Evolutionary conservation across 2,888 invertebrate genomes (phyloP), one percentile per base, ranked within the genome.

Genomic region (Amblyjoppa fuscipennis): DNA sequence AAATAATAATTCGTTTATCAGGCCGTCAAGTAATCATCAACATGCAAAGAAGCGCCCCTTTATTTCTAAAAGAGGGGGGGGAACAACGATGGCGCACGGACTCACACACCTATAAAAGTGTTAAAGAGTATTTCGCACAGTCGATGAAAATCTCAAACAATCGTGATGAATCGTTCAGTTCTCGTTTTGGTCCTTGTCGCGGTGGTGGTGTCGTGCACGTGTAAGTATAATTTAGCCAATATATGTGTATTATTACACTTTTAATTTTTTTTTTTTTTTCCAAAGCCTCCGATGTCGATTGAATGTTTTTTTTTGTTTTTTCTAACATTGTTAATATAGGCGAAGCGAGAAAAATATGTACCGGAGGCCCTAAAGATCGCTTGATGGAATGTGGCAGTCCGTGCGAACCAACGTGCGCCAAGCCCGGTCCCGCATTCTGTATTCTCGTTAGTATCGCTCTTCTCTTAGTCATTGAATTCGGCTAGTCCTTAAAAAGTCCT

Each of bases 91-190:
- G 41, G n/a, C n/a, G 38, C 41, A 4, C 41, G 25, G 11, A 3
- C 11, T 28, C 13, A 7, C 51, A 3, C 6, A 51, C 34, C 11
- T 71, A 38, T 56, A 71, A 34, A 9, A 25, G 38, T n/a, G 9
- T 31, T 7, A 9, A 28, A 6, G 31, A 28, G 34, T 70, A 6
- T 7, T 28, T 16, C 0, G 16, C 49, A 28, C 20, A 71, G 53
- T 53, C 71, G 31, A 41, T 71, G n/a, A 71, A 7, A 53, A 53
- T 28, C 28, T 45, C 31, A 28, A 70, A 20, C 34, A 9, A 71
- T 53, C 53, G 71, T 11, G 34, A 71, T 71, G 53, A 71, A 51
- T 16, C 51, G 71, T n/a, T 53, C 71, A 51, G 20, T 5, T 34
- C 31, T 51, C 53, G 11, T 71, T 5, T 3, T 53, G n/a, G 13